phyloP scores from a whole-genome alignment of 2,797 vertebrate species.

The Anas bahamensis region DNA sequence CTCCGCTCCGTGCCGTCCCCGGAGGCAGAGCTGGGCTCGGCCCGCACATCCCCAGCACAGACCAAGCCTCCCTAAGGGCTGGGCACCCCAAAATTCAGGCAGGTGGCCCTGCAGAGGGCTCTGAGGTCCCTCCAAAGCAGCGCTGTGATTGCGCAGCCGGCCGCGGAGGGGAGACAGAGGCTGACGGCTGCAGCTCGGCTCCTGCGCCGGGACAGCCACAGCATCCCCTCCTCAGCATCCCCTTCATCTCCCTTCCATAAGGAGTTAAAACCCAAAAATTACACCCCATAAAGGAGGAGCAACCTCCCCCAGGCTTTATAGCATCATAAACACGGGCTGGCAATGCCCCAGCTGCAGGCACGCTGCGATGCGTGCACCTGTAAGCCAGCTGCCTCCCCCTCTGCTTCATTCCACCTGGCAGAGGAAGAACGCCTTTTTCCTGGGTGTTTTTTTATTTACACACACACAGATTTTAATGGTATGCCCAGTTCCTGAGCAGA shows the following conservation, averaged over 20 bases:
- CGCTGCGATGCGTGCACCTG: fast-evolving
- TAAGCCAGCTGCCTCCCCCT: background rate
- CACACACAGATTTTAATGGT: background rate
- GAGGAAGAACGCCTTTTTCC: background rate
- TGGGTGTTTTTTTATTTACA: too few species aligned
- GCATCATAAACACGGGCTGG: fast-evolving
- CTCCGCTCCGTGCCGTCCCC: too few species aligned
- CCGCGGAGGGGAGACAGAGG: slow-evolving; percentile 63
- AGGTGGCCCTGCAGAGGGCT: too few species aligned
- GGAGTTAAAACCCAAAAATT: background rate
- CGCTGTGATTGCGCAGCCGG: background rate
- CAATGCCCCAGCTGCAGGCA: background rate
- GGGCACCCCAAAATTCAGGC: too few species aligned
- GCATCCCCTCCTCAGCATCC: too few species aligned
- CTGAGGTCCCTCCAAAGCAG: too few species aligned
- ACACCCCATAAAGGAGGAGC: background rate
- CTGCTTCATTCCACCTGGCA: background rate
- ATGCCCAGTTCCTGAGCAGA: background rate
- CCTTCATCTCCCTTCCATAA: background rate
- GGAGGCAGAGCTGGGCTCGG: too few species aligned
- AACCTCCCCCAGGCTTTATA: background rate
- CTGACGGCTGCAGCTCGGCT: background rate
- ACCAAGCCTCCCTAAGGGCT: too few species aligned
- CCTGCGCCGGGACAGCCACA: too few species aligned
- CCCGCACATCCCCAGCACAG: too few species aligned